Percentiles rank a stretch among this genome's conserved stretches.
phyloP scores from a whole-genome alignment of 2,113 vertebrate species.

The Barbus barbus region DNA sequence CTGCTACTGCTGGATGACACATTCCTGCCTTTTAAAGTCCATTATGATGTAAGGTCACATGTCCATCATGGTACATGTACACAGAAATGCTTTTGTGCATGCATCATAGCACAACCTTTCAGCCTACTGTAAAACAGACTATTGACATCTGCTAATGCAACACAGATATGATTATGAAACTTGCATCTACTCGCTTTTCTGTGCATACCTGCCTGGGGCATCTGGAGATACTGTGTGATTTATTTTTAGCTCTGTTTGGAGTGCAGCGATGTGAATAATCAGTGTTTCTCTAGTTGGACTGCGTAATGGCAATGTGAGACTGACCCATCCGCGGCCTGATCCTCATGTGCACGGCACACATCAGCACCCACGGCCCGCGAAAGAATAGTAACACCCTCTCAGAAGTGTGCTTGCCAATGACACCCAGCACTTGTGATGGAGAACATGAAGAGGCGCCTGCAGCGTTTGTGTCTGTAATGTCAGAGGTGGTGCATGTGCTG shows the following conservation, averaged over 20 bases:
- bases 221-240: conserved; percentile 58
- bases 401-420: conserved; percentile 22
- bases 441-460: conserved; percentile 2
- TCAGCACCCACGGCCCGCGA: background rate
- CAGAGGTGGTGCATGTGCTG: background rate
- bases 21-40: conserved; percentile 21
- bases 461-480: conserved; percentile 6
- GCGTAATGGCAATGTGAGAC: conserved; percentile 69
- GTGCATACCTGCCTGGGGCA: conserved; percentile 64
- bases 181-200: conserved; percentile 54
- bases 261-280: conserved; percentile 71
- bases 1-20: conserved; percentile 21
- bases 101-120: background rate
- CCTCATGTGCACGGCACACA: background rate
- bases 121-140: background rate
- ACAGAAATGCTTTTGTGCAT: background rate
- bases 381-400: conserved; percentile 22
- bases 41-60: conserved; percentile 29
- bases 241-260: conserved; percentile 75
- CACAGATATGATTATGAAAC: conserved; percentile 10
- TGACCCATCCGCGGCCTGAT: conserved; percentile 56
- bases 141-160: conserved; percentile 33
- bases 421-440: conserved; percentile 17
- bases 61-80: background rate
- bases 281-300: conserved; percentile 68